phyloP scores from a whole-genome alignment of 2,888 invertebrate species.

The Drosophila hamatofila region DNA sequence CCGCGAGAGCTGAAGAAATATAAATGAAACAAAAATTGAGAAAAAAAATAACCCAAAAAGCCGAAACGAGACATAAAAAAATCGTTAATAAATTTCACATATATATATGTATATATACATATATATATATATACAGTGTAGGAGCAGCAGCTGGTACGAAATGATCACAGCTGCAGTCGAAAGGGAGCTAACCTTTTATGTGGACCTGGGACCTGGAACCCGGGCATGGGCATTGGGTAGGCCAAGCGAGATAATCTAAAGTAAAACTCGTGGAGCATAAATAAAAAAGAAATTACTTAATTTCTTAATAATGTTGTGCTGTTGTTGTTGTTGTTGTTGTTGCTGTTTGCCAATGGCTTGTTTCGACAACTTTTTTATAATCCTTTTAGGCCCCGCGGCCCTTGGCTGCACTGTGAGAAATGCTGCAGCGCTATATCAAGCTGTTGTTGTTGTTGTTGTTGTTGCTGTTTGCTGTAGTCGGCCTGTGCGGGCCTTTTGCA shows the following conservation, averaged over 20 bases:
- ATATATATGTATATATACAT: conserved; percentile 5
- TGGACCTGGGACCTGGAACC: conserved; percentile 4
- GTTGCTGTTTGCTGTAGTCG: conserved; percentile 15
- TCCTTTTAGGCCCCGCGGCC: conserved; percentile 73
- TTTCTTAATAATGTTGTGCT: conserved; percentile 77
- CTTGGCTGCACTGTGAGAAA: conserved; percentile 72
- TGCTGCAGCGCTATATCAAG: conserved; percentile 62
- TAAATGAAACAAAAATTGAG: conserved; percentile 10
- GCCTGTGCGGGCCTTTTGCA: conserved; percentile 70
- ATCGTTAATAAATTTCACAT: conserved; percentile 79
- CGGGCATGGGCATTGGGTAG: conserved; percentile 15
- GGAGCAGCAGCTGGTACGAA: conserved; percentile 29
- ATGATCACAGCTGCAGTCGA: conserved; percentile 68
- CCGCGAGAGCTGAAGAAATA: conserved; percentile 19
- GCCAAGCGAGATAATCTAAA: conserved; percentile 73
- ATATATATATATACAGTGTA: conserved; percentile 7
- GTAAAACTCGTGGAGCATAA: conserved; percentile 80
- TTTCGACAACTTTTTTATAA: conserved; percentile 81
- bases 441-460: conserved; percentile 26
- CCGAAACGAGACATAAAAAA: conserved; percentile 71
- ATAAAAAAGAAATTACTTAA: conserved; percentile 81
- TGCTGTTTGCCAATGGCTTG: conserved; percentile 69
- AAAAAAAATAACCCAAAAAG: conserved; percentile 25
- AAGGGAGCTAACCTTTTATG: conserved; percentile 76
- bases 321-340: conserved; percentile 30